Evolutionary conservation across 2,113 vertebrate genomes (phyloP).

Genomic region (Cyphomyrus discorhynchus): DNA sequence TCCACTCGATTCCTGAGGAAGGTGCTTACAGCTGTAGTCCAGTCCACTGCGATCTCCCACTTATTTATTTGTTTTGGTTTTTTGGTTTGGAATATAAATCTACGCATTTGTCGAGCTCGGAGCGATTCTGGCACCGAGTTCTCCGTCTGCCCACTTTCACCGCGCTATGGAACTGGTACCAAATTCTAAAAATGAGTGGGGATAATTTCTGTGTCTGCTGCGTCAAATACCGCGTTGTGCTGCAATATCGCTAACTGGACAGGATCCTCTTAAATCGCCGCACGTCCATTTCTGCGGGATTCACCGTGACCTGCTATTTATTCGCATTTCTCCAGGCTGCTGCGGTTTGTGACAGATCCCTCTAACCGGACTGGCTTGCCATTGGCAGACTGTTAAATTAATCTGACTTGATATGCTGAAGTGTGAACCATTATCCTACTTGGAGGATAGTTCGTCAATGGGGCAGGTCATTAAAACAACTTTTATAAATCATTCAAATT

Average conservation of each 20-base stretch:
- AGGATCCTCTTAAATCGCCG: constrained; percentile 15
- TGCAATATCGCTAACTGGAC: constrained; percentile 22
- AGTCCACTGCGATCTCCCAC: not conserved
- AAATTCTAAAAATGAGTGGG: not conserved
- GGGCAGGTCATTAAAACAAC: not conserved
- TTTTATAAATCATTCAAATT: not conserved
- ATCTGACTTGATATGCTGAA: not conserved
- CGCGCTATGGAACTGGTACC: not conserved
- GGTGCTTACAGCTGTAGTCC: not conserved
- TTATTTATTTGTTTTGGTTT: not conserved
- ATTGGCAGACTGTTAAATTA: not conserved
- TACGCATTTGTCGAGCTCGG: not conserved
- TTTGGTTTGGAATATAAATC: not conserved
- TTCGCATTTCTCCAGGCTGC: constrained; percentile 30
- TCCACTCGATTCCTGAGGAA: not conserved
- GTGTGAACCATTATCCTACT: not conserved
- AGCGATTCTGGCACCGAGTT: not conserved
- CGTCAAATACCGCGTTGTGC: not conserved
- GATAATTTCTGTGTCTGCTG: constrained; percentile 10
- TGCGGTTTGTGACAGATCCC: not conserved
- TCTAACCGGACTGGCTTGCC: not conserved
- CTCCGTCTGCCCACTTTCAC: not conserved
- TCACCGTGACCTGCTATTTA: constrained; percentile 23
- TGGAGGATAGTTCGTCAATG: not conserved
- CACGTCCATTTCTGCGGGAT: constrained; percentile 25